phyloP scores from a whole-genome alignment of 2,797 vertebrate species.

The Spinibarbus caldwelli region DNA sequence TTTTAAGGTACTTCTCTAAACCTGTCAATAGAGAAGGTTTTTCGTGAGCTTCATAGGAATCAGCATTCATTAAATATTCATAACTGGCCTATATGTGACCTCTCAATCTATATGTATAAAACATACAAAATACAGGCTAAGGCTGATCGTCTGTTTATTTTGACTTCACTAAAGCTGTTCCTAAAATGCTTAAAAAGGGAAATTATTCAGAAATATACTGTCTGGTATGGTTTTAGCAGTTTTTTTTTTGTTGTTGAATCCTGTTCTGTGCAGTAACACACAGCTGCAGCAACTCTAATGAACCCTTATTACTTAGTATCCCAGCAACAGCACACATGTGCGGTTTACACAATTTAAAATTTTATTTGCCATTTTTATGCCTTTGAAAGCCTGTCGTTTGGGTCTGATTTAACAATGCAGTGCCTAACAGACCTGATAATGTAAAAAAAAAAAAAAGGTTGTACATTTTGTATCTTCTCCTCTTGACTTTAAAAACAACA shows the following conservation, averaged over 20 bases:
- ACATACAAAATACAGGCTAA: slow-evolving; percentile 29
- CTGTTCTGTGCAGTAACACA: slow-evolving; percentile 4
- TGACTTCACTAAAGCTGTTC: background rate
- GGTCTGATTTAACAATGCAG: background rate
- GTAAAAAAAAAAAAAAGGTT: slow-evolving; percentile 14
- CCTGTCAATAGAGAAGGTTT: background rate
- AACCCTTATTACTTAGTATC: slow-evolving; percentile 12
- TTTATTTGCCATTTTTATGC: background rate
- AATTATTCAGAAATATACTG: background rate
- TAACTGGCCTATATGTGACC: slow-evolving; percentile 61
- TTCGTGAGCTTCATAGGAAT: slow-evolving; percentile 23
- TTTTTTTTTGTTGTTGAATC: background rate
- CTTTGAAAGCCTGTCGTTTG: background rate
- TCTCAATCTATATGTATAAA: slow-evolving; percentile 47
- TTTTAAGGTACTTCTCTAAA: no score
- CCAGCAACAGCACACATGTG: slow-evolving; percentile 17
- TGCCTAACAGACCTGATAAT: slow-evolving; percentile 8
- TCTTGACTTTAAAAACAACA: slow-evolving; percentile 16
- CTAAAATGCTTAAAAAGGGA: slow-evolving; percentile 9
- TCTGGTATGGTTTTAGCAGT: background rate
- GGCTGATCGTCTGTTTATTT: background rate
- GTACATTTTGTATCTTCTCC: slow-evolving; percentile 21
- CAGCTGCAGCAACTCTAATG: slow-evolving; percentile 29
- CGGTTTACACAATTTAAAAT: background rate
- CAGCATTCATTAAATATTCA: slow-evolving; percentile 64